phyloP scores from a whole-genome alignment of 1,140 invertebrate genomes.

The Episyrphus balteatus region DNA sequence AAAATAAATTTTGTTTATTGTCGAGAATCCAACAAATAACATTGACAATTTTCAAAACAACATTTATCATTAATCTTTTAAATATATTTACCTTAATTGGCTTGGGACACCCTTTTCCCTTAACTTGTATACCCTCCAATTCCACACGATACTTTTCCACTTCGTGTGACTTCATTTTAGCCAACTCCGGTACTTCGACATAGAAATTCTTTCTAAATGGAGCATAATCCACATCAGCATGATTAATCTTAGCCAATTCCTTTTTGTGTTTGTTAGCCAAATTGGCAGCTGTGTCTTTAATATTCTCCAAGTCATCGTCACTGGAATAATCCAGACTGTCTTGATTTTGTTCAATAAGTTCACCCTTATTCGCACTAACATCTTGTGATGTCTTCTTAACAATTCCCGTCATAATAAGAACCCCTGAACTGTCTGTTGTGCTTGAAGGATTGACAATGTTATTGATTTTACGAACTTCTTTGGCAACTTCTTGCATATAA shows the following conservation, averaged over 20 bases:
- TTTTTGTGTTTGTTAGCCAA: constrained; percentile 81
- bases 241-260: constrained; percentile 82
- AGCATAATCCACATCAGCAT: constrained; percentile 69
- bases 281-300: constrained; percentile 81
- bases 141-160: constrained; percentile 76
- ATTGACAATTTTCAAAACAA: too few relatives aligned
- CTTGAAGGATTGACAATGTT: constrained; percentile 43
- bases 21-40: too few relatives aligned
- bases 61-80: too few relatives aligned
- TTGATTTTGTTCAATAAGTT: constrained; percentile 94
- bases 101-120: constrained; percentile 82
- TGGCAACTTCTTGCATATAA: constrained; percentile 76
- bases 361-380: constrained; percentile 63
- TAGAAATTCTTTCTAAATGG: constrained; percentile 94
- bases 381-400: constrained; percentile 71
- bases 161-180: constrained; percentile 82
- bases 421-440: constrained; percentile 36
- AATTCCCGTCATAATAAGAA: constrained; percentile 80
- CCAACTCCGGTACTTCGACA: constrained; percentile 73
- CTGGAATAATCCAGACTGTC: constrained; percentile 96
- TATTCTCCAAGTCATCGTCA: constrained; percentile 90
- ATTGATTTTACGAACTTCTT: constrained; percentile 86
- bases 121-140: constrained; percentile 74
- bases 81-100: constrained; percentile 75
- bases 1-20: too few relatives aligned